phyloP scores from a whole-genome alignment of 1,140 invertebrate species.

The Bombus consobrinus region DNA sequence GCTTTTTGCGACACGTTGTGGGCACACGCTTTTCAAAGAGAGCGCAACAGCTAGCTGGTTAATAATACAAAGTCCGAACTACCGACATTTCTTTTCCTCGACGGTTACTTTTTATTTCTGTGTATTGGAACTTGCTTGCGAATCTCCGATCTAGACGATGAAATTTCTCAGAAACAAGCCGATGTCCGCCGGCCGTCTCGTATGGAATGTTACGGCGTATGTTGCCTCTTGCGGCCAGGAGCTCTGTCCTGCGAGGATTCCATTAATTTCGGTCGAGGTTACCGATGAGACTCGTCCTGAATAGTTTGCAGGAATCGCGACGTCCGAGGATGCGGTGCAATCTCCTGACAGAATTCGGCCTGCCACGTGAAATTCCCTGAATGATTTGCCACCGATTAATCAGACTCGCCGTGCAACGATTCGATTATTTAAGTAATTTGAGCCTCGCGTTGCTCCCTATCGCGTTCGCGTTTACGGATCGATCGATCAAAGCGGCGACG shows the following conservation, averaged over 20 bases:
- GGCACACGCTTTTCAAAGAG: too few relatives aligned
- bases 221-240: constrained; percentile 11
- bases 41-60: too few relatives aligned
- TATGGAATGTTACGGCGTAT: constrained; percentile 23
- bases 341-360: not conserved
- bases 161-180: not conserved
- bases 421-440: constrained; percentile 33
- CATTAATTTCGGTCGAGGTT: constrained; percentile 50
- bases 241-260: constrained; percentile 49
- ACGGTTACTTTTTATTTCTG: not conserved
- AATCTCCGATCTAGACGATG: not conserved
- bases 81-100: not conserved
- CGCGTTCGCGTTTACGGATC: not conserved
- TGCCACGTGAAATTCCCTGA: constrained; percentile 22
- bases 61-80: too few relatives aligned
- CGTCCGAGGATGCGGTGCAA: constrained; percentile 16
- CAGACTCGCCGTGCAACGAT: not conserved
- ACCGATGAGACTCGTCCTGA: constrained; percentile 58
- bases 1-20: too few relatives aligned
- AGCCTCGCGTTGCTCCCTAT: not conserved
- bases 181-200: not conserved
- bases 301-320: constrained; percentile 47
- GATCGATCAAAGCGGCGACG: not conserved
- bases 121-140: not conserved
- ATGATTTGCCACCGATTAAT: constrained; percentile 28